These are phyloP conservation scores for Stichodactyla mertensii DNA, from an alignment of 64 coral and sea anemone species.

Conservation along the genomic window DNA sequence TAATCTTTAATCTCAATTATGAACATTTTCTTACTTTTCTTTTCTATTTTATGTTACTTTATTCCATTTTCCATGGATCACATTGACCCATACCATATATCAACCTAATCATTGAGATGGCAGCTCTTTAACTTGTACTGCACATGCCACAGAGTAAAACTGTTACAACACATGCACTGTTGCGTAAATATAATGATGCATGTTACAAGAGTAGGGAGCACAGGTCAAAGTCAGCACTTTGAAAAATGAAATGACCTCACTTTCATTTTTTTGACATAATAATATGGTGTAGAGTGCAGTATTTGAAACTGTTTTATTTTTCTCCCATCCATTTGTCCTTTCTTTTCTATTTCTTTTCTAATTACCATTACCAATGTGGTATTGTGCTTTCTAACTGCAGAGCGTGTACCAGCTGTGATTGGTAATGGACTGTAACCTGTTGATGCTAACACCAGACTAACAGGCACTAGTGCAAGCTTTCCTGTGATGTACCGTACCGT, in stretches of 20 bases:
- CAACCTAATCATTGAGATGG: neutral
- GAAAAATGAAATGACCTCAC: no score
- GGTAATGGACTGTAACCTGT: conserved; percentile 8
- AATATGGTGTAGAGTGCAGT: no score
- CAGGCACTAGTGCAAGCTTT: neutral
- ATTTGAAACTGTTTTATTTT: neutral
- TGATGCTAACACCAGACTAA: conserved; percentile 14
- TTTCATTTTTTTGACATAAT: no score
- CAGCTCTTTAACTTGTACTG: neutral
- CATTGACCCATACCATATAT: no score
- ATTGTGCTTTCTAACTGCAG: conserved; percentile 30
- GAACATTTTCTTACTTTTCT: neutral
- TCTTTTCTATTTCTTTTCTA: neutral
- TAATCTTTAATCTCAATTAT: neutral
- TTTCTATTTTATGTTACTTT: neutral
- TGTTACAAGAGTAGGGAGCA: neutral
- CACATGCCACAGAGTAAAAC: neutral
- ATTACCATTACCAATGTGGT: conserved; percentile 13
- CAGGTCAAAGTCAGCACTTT: no score
- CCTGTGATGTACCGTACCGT: neutral
- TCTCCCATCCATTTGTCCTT: neutral
- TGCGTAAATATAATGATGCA: neutral
- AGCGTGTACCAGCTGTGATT: neutral
- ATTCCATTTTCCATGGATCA: neutral
- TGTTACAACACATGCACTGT: neutral